These are phyloP conservation scores for Gymnobelideus leadbeateri DNA, from an alignment of 2,113 vertebrate genomes.

Conservation along the genomic window DNA sequence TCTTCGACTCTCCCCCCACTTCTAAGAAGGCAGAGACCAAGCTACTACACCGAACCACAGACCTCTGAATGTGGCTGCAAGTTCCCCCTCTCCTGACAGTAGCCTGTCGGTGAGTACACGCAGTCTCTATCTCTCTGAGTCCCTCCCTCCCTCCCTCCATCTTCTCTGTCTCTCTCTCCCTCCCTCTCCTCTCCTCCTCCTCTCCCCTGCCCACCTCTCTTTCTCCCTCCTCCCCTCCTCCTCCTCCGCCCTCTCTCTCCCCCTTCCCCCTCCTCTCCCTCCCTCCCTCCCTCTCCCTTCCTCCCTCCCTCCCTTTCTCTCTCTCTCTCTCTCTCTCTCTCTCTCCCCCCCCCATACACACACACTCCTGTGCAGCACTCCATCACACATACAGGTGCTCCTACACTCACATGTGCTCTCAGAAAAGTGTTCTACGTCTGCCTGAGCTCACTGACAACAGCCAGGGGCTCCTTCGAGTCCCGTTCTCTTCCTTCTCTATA, in stretches of 20 bases:
- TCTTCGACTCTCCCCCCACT: not conserved
- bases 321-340: too few species aligned
- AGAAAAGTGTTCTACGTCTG: not conserved
- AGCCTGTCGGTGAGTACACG: fast-evolving
- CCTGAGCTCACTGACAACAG: not conserved
- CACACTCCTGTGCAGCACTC: not conserved
- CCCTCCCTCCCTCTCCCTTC: too few species aligned
- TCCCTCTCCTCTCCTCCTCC: not conserved
- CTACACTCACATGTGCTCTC: not conserved
- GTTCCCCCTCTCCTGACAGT: not conserved
- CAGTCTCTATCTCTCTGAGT: not conserved
- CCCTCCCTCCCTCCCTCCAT: not conserved
- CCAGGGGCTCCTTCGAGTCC: fast-evolving
- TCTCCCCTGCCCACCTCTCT: too few species aligned
- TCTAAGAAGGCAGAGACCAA: not conserved
- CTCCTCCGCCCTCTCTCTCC: too few species aligned
- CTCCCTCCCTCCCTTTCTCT: too few species aligned
- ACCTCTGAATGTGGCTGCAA: not conserved
- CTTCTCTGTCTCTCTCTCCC: too few species aligned
- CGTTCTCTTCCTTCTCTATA: not conserved
- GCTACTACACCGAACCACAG: not conserved
- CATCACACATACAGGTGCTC: not conserved
- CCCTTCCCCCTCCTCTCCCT: too few species aligned
- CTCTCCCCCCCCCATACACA: too few species aligned
- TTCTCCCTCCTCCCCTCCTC: not conserved